A percentile compares a stretch with the other conserved stretches of the same genome.
phyloP scores from a whole-genome alignment of 2,113 vertebrate genomes.

The Tragelaphus buxtoni region DNA sequence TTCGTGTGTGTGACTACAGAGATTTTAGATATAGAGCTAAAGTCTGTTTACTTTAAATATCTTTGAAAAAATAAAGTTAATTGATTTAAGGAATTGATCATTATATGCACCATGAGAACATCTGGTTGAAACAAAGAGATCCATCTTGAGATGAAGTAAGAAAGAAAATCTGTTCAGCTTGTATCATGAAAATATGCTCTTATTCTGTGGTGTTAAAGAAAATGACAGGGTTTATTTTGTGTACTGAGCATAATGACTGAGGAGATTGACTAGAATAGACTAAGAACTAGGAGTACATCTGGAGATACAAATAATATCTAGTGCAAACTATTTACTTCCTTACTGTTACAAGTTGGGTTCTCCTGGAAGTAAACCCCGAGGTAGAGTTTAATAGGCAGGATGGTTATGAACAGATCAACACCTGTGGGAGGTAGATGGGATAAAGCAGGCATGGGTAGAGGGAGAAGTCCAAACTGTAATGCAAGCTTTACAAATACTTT shows the following conservation, averaged over 20 bases:
- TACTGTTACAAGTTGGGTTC: neutral
- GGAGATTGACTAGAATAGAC: neutral
- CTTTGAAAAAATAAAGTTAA: neutral
- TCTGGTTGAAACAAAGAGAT: neutral
- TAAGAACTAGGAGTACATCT: neutral
- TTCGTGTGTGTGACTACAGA: neutral
- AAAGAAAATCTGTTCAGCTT: neutral
- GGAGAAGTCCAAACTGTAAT: neutral
- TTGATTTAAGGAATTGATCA: neutral
- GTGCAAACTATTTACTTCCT: neutral
- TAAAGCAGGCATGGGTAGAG: neutral
- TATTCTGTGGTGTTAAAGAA: conserved; percentile 3
- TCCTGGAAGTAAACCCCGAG: neutral
- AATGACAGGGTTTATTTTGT: neutral
- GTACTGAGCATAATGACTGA: neutral
- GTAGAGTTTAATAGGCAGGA: neutral
- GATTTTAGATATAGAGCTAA: conserved; percentile 7
- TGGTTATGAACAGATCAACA: neutral
- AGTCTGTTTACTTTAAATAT: neutral
- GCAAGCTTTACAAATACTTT: neutral
- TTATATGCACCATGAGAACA: neutral
- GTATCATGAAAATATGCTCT: neutral
- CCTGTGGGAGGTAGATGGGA: neutral
- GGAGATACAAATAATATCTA: neutral
- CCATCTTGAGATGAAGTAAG: neutral